Conservation (phyloP, 2,888 invertebrate genomes). For the Schizaphis graminum region DNA sequence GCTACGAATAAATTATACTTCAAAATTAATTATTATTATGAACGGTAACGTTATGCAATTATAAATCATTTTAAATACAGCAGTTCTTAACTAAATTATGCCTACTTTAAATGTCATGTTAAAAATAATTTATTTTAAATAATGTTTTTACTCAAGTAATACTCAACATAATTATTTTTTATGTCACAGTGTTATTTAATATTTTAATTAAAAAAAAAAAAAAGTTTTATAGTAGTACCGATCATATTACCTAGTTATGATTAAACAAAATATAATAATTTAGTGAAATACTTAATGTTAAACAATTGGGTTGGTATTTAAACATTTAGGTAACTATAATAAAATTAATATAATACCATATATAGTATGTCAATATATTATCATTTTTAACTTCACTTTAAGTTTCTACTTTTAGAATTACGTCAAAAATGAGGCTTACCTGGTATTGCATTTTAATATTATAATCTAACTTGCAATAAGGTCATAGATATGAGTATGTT, state of each 20-base stretch:
- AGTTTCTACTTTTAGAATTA: background rate
- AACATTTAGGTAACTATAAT: background rate
- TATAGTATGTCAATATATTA: background rate
- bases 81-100: background rate
- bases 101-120: background rate
- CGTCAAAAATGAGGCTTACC: background rate
- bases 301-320: background rate
- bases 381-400: background rate
- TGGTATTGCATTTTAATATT: background rate
- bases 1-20: background rate
- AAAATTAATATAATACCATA: background rate
- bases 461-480: background rate
- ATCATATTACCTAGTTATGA: background rate
- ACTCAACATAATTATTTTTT: background rate
- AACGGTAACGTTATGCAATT: background rate
- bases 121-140: constrained; percentile 6
- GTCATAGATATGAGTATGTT: background rate
- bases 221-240: background rate
- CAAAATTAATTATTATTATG: background rate
- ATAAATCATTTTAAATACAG: background rate
- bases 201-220: background rate
- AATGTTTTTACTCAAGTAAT: background rate
- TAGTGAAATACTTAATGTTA: background rate
- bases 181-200: background rate
- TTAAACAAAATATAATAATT: background rate